These are phyloP conservation scores for Lophius piscatorius DNA, from an alignment of 2,113 vertebrate species.

Conservation along the genomic window DNA sequence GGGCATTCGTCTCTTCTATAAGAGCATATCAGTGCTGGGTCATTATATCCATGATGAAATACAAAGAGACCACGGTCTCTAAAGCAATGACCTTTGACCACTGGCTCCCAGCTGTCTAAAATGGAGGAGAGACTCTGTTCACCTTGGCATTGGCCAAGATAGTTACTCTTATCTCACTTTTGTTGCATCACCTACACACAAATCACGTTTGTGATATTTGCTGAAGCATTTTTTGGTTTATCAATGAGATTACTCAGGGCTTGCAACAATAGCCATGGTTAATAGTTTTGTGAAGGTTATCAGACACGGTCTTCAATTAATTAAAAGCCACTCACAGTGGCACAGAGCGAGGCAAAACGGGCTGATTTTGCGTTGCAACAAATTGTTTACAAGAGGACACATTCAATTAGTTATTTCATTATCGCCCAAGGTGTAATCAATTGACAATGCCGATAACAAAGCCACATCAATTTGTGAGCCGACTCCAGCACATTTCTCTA, in stretches of 20 bases:
- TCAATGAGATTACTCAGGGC: slow-evolving; percentile 16
- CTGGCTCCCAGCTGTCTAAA: slow-evolving; percentile 1
- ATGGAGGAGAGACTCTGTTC: slow-evolving; percentile 4
- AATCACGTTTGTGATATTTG: slow-evolving; percentile 1
- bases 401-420: slow-evolving; percentile 81
- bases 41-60: slow-evolving; percentile 25
- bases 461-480: slow-evolving; percentile 71
- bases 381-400: slow-evolving; percentile 78
- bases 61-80: slow-evolving; percentile 21
- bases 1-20: background rate
- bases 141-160: slow-evolving; percentile 1
- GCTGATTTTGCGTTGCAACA: slow-evolving; percentile 68
- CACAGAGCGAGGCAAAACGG: slow-evolving; percentile 16
- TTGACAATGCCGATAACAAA: slow-evolving; percentile 78
- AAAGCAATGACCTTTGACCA: slow-evolving; percentile 44
- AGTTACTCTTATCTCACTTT: background rate
- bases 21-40: slow-evolving; percentile 2
- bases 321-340: slow-evolving; percentile 58
- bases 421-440: slow-evolving; percentile 75
- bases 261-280: slow-evolving; percentile 18
- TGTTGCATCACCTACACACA: background rate
- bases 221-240: slow-evolving; percentile 28
- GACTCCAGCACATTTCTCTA: slow-evolving; percentile 67
- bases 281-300: slow-evolving; percentile 72
- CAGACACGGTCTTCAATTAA: slow-evolving; percentile 62